Percentiles rank a stretch among this genome's conserved stretches.
These are phyloP conservation scores for Plectus sambesii DNA, from an alignment of 1,140 invertebrate genomes.

Conservation along the genomic window DNA sequence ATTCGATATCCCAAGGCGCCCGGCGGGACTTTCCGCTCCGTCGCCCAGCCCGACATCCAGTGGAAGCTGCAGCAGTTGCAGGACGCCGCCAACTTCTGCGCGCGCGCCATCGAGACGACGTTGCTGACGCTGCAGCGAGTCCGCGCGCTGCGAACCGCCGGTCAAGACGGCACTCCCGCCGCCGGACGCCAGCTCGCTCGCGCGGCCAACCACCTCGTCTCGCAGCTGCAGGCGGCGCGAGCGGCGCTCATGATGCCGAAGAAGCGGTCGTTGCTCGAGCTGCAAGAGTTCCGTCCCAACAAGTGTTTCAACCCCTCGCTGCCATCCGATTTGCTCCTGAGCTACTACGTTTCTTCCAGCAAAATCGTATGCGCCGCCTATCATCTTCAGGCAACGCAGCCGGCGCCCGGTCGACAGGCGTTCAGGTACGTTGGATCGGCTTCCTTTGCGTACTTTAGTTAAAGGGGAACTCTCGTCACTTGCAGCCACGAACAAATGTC, in stretches of 20 bases:
- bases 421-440: too few relatives aligned
- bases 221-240: background rate
- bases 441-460: too few relatives aligned
- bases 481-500: too few relatives aligned
- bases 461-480: too few relatives aligned
- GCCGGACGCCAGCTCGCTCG: too few relatives aligned
- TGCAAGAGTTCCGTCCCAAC: background rate
- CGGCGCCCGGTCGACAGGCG: too few relatives aligned
- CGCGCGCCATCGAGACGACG: background rate
- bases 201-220: background rate
- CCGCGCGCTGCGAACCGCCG: too few relatives aligned
- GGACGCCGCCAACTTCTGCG: too few relatives aligned
- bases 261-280: background rate
- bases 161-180: too few relatives aligned
- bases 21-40: constrained; percentile 17
- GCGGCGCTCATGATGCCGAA: background rate
- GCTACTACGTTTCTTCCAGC: constrained; percentile 1
- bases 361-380: background rate
- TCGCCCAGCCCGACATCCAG: constrained; percentile 25
- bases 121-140: background rate
- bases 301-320: constrained; percentile 43
- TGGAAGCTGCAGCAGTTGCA: constrained; percentile 27
- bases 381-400: too few relatives aligned
- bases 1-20: constrained; percentile 24
- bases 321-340: constrained; percentile 19